These are phyloP conservation scores for Drosophila bipectinata DNA, from an alignment of 1,140 invertebrate genomes.

Conservation along the genomic window DNA sequence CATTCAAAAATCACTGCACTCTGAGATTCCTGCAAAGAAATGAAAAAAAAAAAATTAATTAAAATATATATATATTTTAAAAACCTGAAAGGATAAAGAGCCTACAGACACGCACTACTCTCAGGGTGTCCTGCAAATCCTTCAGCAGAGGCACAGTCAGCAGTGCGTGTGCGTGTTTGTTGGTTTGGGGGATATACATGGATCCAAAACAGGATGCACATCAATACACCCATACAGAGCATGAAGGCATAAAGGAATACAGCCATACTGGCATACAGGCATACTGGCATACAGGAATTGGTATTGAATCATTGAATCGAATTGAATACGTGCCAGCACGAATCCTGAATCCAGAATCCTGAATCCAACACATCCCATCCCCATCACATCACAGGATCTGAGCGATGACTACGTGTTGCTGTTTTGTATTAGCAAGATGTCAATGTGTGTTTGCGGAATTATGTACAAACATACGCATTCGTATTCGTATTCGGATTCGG, in stretches of 20 bases:
- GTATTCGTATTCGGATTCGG: background rate
- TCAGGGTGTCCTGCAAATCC: too few species aligned
- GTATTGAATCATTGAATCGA: slow-evolving; percentile 81
- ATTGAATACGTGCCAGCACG: slow-evolving; percentile 79
- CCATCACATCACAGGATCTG: background rate
- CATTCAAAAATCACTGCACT: too few species aligned
- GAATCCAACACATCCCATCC: background rate
- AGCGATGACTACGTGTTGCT: slow-evolving; percentile 43
- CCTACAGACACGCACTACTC: too few species aligned
- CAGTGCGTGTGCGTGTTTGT: slow-evolving; percentile 32
- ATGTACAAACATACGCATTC: slow-evolving; percentile 50
- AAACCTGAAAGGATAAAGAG: too few species aligned
- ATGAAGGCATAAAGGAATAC: slow-evolving; percentile 11
- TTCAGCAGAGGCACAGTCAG: too few species aligned
- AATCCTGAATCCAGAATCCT: slow-evolving; percentile 5
- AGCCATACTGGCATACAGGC: slow-evolving; percentile 11
- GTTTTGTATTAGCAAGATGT: slow-evolving; percentile 73
- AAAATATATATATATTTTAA: too few species aligned
- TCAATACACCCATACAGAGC: background rate
- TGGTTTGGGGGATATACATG: slow-evolving; percentile 7
- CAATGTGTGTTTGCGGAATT: slow-evolving; percentile 70
- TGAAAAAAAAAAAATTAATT: too few species aligned
- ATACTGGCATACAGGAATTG: background rate
- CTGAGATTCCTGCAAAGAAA: too few species aligned
- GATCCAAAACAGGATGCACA: background rate